Evolutionary conservation across 2,888 invertebrate genomes (phyloP).

Genomic region (Drosophila fungiperda): DNA sequence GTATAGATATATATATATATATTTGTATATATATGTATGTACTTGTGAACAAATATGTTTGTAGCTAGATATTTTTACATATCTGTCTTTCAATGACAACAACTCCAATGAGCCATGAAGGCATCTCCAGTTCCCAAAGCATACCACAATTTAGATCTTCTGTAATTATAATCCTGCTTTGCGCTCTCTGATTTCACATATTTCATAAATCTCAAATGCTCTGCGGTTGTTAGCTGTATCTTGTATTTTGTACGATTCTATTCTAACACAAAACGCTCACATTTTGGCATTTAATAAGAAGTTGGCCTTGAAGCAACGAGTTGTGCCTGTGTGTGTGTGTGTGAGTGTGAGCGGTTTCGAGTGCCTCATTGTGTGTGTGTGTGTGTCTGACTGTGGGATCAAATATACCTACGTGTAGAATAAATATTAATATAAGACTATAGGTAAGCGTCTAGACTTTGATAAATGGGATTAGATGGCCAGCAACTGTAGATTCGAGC

Average conservation of each 20-base stretch:
- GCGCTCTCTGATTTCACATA: conserved; percentile 20
- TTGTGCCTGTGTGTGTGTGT: conserved; percentile 27
- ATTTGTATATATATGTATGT: conserved; percentile 13
- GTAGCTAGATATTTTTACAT: conserved; percentile 50
- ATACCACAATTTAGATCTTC: neutral
- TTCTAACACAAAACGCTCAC: conserved; percentile 59
- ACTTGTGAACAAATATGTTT: conserved; percentile 11
- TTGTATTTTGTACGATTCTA: conserved; percentile 44
- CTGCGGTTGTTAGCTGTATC: conserved; percentile 12
- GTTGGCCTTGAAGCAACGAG: conserved; percentile 77
- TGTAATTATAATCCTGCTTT: conserved; percentile 54
- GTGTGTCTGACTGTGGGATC: conserved; percentile 31
- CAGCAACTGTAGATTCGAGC: conserved; percentile 33
- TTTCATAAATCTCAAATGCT: neutral
- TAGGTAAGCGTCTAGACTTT: conserved; percentile 58
- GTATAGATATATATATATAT: neutral
- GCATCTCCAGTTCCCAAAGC: conserved; percentile 1
- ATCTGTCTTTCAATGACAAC: conserved; percentile 42
- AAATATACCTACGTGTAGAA: conserved; percentile 15
- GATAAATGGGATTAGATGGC: conserved; percentile 66
- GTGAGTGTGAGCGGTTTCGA: conserved; percentile 26
- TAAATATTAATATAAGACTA: conserved; percentile 25
- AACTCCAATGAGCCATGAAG: conserved; percentile 49
- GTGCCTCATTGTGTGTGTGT: conserved; percentile 17
- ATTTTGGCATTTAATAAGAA: conserved; percentile 79